phyloP scores from a whole-genome alignment of 2,888 invertebrate species.

The Eupeodes luniger region DNA sequence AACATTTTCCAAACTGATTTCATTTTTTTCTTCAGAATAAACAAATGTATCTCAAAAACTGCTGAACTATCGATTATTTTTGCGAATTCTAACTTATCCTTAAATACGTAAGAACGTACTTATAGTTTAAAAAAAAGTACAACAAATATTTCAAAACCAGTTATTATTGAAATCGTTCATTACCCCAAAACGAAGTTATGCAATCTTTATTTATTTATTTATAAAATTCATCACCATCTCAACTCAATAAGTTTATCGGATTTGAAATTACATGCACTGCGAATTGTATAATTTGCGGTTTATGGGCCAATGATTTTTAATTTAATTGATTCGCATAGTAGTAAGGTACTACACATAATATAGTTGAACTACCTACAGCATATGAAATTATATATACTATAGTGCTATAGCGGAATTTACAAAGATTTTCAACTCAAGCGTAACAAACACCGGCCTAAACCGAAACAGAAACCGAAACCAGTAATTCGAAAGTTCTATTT shows the following conservation, averaged over 20 bases:
- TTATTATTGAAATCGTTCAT: slow-evolving; percentile 18
- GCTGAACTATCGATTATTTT: not conserved
- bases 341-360: not conserved
- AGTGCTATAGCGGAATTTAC: too few species aligned
- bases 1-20: too few species aligned
- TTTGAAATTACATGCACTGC: slow-evolving; percentile 11
- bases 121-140: not conserved
- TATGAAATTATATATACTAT: too few species aligned
- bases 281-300: slow-evolving; percentile 27
- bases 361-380: not conserved
- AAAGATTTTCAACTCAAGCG: slow-evolving; percentile 19
- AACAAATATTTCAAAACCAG: not conserved
- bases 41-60: too few species aligned
- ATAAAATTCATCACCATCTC: not conserved
- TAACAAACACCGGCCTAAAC: not conserved
- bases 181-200: not conserved
- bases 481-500: slow-evolving; percentile 31
- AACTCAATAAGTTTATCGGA: slow-evolving; percentile 8
- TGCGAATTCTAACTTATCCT: not conserved
- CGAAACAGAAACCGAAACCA: slow-evolving; percentile 12
- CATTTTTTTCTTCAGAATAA: too few species aligned
- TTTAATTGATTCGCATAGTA: slow-evolving; percentile 7
- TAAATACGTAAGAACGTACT: too few species aligned
- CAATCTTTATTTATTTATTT: not conserved
- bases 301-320: slow-evolving; percentile 18